These are phyloP conservation scores for Ctenomys sociabilis DNA, from an alignment of 2,113 vertebrate genomes.

Conservation along the genomic window DNA sequence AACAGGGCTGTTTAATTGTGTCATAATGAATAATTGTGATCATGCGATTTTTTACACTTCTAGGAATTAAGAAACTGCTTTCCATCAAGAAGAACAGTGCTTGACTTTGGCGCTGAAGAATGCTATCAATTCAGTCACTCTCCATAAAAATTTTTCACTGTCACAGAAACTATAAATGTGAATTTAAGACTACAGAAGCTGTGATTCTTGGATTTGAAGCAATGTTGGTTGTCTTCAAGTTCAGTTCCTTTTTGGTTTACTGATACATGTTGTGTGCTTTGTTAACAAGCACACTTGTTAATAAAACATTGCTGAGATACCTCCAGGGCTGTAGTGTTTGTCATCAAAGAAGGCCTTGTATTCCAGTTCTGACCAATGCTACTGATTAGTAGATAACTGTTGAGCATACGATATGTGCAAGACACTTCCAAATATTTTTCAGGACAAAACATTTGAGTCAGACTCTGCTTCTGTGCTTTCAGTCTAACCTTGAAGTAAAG, in stretches of 20 bases:
- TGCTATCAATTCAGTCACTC: neutral
- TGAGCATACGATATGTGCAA: neutral
- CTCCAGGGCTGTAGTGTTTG: neutral
- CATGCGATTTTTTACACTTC: constrained; percentile 52
- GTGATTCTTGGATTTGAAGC: constrained; percentile 54
- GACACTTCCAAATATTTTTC: neutral
- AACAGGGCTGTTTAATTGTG: constrained; percentile 66
- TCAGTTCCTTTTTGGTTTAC: neutral
- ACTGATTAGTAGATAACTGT: neutral
- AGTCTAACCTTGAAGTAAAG: neutral
- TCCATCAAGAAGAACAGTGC: constrained; percentile 35
- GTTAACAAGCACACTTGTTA: constrained; percentile 30
- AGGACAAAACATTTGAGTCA: neutral
- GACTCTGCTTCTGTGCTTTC: neutral
- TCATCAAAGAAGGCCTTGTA: neutral
- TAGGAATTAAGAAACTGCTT: constrained; percentile 58
- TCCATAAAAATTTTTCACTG: neutral
- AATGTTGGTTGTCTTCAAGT: constrained; percentile 36
- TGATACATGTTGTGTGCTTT: constrained; percentile 54
- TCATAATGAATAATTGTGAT: constrained; percentile 67
- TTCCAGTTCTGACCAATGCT: neutral
- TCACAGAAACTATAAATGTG: neutral
- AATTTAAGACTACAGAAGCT: neutral
- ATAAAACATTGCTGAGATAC: constrained; percentile 43
- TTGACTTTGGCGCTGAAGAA: constrained; percentile 46